Conservation (phyloP, 2,888 invertebrate genomes). For the Tromatobia lineatoria region DNA sequence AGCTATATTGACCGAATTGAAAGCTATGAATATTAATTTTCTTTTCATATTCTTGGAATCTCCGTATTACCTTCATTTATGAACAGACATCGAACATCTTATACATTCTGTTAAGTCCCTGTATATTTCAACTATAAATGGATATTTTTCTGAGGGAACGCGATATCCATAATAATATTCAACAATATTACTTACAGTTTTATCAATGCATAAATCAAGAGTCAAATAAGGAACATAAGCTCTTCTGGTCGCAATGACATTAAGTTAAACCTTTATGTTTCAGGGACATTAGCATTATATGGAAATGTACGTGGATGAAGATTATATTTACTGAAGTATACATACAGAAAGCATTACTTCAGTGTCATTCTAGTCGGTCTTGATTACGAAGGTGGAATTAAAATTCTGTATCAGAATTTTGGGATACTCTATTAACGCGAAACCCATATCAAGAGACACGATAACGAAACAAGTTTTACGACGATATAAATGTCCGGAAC, state of each 20-base stretch:
- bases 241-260: not conserved
- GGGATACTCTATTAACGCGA: too few relatives aligned
- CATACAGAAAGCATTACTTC: not conserved
- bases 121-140: constrained; percentile 7
- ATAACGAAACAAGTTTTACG: too few relatives aligned
- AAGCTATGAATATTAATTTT: not conserved
- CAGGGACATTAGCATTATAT: constrained; percentile 36
- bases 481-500: not conserved
- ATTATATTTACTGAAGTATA: constrained; percentile 37
- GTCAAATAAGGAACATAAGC: not conserved
- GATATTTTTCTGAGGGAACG: not conserved
- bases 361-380: not conserved
- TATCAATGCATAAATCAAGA: constrained; percentile 9
- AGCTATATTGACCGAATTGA: not conserved
- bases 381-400: too few relatives aligned
- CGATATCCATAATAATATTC: constrained; percentile 23
- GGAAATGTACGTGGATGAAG: constrained; percentile 55
- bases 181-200: constrained; percentile 6
- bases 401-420: too few relatives aligned
- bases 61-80: not conserved
- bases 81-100: constrained; percentile 18
- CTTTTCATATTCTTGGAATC: not conserved
- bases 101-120: not conserved
- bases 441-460: too few relatives aligned
- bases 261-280: constrained; percentile 1